phyloP scores from a whole-genome alignment of 2,113 vertebrate species.

The Pluvialis apricaria region DNA sequence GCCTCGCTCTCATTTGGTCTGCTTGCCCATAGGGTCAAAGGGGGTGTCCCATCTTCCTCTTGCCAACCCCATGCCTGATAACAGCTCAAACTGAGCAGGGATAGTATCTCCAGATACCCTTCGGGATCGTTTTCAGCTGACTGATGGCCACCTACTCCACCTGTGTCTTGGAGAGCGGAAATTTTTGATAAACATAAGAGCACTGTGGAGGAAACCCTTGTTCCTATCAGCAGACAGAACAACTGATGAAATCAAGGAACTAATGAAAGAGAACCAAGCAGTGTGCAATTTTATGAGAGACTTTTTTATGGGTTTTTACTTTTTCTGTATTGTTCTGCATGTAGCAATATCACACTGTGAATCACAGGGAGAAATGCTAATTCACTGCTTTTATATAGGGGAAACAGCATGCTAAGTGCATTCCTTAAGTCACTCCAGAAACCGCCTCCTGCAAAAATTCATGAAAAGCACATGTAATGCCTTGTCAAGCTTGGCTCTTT shows the following conservation, averaged over 20 bases:
- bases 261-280: neutral
- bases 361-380: neutral
- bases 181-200: neutral
- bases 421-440: constrained; percentile 13
- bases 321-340: neutral
- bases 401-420: constrained; percentile 20
- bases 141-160: neutral
- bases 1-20: neutral
- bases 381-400: neutral
- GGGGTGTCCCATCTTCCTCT: neutral
- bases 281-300: neutral
- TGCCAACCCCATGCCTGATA: neutral
- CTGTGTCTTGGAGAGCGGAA: neutral
- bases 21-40: neutral
- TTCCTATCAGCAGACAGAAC: neutral
- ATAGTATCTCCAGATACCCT: neutral
- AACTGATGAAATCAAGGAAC: neutral
- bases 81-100: rapidly evolving
- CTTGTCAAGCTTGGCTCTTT: neutral
- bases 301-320: neutral
- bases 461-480: neutral
- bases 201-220: neutral
- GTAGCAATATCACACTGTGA: neutral
- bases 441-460: neutral
- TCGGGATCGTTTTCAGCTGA: neutral